Conservation (phyloP, 2,113 vertebrate genomes). For the Crotalus horridus region DNA sequence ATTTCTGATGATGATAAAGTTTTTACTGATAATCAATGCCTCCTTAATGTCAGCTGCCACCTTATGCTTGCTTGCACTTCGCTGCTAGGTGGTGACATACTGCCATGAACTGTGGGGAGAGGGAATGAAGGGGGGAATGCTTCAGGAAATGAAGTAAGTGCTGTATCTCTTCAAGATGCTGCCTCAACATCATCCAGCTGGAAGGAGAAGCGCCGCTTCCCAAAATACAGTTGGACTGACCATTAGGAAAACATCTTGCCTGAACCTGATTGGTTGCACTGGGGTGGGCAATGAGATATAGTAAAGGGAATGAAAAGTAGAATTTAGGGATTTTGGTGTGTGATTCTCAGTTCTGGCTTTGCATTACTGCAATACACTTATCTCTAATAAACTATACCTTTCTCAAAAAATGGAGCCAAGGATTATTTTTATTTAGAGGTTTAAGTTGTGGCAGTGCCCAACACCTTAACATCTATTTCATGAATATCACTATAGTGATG, state of each 20-base stretch:
- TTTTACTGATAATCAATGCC: not conserved
- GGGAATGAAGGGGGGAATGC: too few relatives aligned
- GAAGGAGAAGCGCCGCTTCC: not conserved
- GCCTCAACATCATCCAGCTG: not conserved
- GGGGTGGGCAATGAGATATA: not conserved
- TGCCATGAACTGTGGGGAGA: not conserved
- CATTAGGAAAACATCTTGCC: not conserved
- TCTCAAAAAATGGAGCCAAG: not conserved
- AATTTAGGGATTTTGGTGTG: not conserved
- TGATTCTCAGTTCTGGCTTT: too few relatives aligned
- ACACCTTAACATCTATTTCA: not conserved
- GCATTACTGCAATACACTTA: not conserved
- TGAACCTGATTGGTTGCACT: not conserved
- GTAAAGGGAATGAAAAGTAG: not conserved
- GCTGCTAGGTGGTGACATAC: not conserved
- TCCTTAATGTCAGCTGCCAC: not conserved
- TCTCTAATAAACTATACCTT: not conserved
- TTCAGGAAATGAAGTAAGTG: not conserved
- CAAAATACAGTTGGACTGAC: not conserved
- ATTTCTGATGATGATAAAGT: not conserved
- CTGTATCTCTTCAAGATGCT: not conserved
- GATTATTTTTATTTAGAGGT: not conserved
- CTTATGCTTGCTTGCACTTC: not conserved
- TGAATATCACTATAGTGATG: not conserved
- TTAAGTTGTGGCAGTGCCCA: not conserved